A percentile compares a stretch with the other conserved stretches of the same genome.
phyloP scores from a whole-genome alignment of 92 coral and sea anemone genomes.

The Paragorgia papillata region DNA sequence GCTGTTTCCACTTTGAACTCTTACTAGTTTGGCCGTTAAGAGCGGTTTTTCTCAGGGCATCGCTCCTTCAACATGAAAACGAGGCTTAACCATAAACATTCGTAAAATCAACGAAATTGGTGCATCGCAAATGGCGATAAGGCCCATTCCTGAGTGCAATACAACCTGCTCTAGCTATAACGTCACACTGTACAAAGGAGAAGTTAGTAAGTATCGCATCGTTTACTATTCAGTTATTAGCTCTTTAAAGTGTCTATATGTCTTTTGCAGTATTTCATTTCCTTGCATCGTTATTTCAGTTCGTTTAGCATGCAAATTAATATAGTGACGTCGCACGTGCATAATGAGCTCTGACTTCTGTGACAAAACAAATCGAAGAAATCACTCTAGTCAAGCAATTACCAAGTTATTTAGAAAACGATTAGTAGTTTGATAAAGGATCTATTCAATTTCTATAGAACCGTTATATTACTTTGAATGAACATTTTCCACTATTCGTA shows the following conservation, averaged over 20 bases:
- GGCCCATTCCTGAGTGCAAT: conserved; percentile 23
- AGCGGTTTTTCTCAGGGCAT: conserved; percentile 15
- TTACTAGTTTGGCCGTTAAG: conserved; percentile 12
- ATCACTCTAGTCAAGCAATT: too few species aligned
- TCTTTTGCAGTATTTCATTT: too few species aligned
- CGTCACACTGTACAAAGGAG: conserved; percentile 28
- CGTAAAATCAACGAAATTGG: conserved; percentile 6
- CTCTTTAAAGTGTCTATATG: neutral
- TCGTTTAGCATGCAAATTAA: too few species aligned
- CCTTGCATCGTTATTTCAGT: too few species aligned
- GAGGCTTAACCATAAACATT: conserved; percentile 44
- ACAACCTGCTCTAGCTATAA: conserved; percentile 28
- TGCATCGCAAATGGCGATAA: conserved; percentile 18
- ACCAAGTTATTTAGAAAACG: too few species aligned
- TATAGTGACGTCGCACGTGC: too few species aligned
- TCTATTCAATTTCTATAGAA: too few species aligned
- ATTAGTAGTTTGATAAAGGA: too few species aligned
- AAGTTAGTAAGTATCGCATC: conserved; percentile 28
- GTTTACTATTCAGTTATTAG: neutral
- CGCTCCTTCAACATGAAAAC: conserved; percentile 53
- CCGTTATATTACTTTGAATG: too few species aligned
- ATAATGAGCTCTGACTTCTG: too few species aligned
- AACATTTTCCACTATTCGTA: too few species aligned
- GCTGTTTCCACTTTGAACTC: conserved; percentile 46
- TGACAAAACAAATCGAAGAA: too few species aligned